phyloP scores from a whole-genome alignment of 2,113 vertebrate genomes.

The Lethenteron camtschaticum region DNA sequence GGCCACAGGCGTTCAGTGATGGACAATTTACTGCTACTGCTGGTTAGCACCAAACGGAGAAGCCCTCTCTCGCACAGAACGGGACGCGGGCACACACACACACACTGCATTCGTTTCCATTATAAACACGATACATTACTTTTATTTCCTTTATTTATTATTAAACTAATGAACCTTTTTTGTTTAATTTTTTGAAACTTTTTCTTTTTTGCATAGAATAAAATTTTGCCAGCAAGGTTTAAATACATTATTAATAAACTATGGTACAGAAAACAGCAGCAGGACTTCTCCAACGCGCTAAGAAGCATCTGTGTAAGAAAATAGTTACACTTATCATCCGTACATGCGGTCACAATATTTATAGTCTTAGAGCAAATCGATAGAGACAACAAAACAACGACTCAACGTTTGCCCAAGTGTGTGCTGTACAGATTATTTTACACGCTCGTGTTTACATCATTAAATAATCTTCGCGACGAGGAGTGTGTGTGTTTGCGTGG shows the following conservation, averaged over 20 bases:
- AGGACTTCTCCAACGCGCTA: background rate
- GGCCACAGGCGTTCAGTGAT: too few relatives aligned
- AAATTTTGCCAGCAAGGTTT: background rate
- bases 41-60: background rate
- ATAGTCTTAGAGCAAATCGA: background rate
- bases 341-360: background rate
- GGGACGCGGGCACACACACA: background rate
- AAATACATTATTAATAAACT: slow-evolving; percentile 1
- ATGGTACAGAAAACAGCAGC: slow-evolving; percentile 5
- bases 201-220: slow-evolving; percentile 5
- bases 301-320: background rate
- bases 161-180: background rate
- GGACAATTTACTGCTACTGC: too few relatives aligned
- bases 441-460: background rate
- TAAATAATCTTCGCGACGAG: background rate
- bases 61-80: slow-evolving; percentile 1
- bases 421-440: background rate
- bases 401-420: background rate
- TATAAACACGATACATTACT: background rate
- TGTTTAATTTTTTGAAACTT: background rate
- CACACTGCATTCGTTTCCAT: background rate
- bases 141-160: background rate
- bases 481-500: background rate
- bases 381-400: background rate
- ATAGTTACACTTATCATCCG: background rate